Conservation (phyloP, 1,140 invertebrate species). For the Drosophila athabasca region DNA sequence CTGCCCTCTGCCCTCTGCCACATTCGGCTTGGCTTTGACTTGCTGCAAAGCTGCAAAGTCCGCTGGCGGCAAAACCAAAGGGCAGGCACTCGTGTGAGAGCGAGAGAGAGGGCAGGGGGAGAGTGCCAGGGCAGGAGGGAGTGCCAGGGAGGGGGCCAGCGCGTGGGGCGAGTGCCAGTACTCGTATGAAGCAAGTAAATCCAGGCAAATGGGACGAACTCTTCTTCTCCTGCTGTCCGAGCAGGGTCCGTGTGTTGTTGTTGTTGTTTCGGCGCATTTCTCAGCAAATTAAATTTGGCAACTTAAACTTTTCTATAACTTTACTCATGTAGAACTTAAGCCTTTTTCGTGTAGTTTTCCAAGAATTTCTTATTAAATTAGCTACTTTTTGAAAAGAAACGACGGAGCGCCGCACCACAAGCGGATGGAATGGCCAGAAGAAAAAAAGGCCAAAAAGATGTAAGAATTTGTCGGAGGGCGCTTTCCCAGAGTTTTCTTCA, state of each 20-base stretch:
- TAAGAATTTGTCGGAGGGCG: conserved; percentile 30
- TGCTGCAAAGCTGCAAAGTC: conserved; percentile 49
- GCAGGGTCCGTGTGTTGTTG: conserved; percentile 25
- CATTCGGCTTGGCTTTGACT: conserved; percentile 41
- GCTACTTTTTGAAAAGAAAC: conserved; percentile 68
- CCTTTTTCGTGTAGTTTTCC: conserved; percentile 71
- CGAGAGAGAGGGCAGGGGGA: no score
- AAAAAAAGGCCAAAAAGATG: conserved; percentile 31
- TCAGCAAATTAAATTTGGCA: conserved; percentile 71
- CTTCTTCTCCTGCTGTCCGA: conserved; percentile 18
- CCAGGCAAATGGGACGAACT: conserved; percentile 18
- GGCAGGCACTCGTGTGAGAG: no score
- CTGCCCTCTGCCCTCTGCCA: conserved; percentile 20
- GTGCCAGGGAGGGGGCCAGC: no score
- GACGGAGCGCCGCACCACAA: conserved; percentile 36
- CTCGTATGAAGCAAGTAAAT: conserved; percentile 25
- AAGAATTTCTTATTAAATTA: conserved; percentile 76
- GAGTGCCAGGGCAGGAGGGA: no score
- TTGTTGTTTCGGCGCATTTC: conserved; percentile 59
- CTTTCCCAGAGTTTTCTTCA: not conserved
- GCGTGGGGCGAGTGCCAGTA: no score
- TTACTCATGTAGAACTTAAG: conserved; percentile 77
- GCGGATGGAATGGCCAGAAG: not conserved
- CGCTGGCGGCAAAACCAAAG: conserved; percentile 45
- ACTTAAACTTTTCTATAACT: conserved; percentile 75